These are phyloP conservation scores for Chaetoderma sp. DNA, from an alignment of 2,888 invertebrate species.

Conservation along the genomic window DNA sequence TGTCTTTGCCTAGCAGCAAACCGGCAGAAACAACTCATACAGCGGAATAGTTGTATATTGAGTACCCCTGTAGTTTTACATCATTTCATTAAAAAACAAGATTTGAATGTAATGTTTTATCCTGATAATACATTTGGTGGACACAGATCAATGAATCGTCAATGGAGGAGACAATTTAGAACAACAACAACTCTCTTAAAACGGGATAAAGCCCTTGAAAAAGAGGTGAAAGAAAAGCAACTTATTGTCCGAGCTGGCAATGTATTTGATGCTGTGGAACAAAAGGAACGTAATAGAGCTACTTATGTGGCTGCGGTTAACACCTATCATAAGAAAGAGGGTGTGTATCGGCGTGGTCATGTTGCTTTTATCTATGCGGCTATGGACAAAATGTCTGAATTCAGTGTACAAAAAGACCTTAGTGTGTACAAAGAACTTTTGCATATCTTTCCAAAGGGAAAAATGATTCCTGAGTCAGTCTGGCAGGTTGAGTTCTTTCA, in stretches of 20 bases:
- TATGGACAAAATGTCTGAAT: slow-evolving; percentile 87
- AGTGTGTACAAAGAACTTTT: slow-evolving; percentile 83
- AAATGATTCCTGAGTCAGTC: slow-evolving; percentile 79
- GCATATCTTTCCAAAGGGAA: slow-evolving; percentile 86
- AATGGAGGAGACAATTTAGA: no score
- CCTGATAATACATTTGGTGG: no score
- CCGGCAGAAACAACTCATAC: no score
- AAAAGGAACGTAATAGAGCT: slow-evolving; percentile 41
- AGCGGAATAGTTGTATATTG: no score
- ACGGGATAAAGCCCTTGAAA: no score
- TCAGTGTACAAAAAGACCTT: slow-evolving; percentile 84
- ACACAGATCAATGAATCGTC: no score
- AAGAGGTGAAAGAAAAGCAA: slow-evolving; percentile 33
- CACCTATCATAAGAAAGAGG: slow-evolving; percentile 77
- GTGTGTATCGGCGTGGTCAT: slow-evolving; percentile 83
- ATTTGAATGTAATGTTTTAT: no score
- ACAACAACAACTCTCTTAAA: no score
- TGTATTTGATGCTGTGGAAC: slow-evolving; percentile 34
- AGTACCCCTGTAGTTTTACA: no score
- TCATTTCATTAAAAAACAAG: no score
- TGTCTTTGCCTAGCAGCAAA: no score
- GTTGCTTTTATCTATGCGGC: slow-evolving; percentile 95
- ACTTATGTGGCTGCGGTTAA: slow-evolving; percentile 53
- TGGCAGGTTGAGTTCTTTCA: slow-evolving; percentile 92
- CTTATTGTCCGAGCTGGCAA: slow-evolving; percentile 28